Evolutionary conservation across 2,888 invertebrate species (phyloP).

Genomic region (Monopis laevigella): DNA sequence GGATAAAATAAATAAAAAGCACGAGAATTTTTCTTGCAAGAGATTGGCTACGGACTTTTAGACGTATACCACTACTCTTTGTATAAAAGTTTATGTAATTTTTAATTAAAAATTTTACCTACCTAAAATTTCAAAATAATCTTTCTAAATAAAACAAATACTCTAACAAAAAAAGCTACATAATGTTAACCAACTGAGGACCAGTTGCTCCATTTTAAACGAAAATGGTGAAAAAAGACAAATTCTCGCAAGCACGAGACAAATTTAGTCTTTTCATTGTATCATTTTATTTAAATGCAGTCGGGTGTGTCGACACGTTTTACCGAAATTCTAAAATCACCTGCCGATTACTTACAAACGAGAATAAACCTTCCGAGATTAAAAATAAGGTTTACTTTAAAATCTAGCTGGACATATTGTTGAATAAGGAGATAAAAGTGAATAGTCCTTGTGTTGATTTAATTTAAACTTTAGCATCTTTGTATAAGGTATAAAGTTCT

Average conservation of each 20-base stretch:
- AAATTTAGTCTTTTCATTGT: conserved; percentile 45
- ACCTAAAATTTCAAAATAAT: too few relatives aligned
- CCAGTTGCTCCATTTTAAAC: conserved; percentile 20
- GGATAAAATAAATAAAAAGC: too few relatives aligned
- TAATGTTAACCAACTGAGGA: background rate
- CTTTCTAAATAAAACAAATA: too few relatives aligned
- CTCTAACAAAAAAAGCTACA: too few relatives aligned
- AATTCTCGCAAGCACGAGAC: conserved; percentile 27
- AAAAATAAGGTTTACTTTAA: background rate
- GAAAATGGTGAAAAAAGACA: conserved; percentile 26
- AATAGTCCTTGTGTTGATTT: background rate
- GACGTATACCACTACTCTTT: too few relatives aligned
- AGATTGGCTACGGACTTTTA: too few relatives aligned
- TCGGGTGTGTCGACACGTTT: conserved; percentile 33
- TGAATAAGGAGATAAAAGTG: background rate
- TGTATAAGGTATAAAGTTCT: too few relatives aligned
- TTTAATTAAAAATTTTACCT: too few relatives aligned
- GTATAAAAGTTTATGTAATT: too few relatives aligned
- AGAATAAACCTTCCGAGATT: background rate
- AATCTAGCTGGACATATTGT: too few relatives aligned
- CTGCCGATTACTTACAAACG: conserved; percentile 23
- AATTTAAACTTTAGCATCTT: background rate
- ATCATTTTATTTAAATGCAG: conserved; percentile 50
- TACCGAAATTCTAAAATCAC: conserved; percentile 36
- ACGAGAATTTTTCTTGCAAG: too few relatives aligned